phyloP scores from a whole-genome alignment of 2,888 invertebrate species.

The Nesidiocoris tenuis region DNA sequence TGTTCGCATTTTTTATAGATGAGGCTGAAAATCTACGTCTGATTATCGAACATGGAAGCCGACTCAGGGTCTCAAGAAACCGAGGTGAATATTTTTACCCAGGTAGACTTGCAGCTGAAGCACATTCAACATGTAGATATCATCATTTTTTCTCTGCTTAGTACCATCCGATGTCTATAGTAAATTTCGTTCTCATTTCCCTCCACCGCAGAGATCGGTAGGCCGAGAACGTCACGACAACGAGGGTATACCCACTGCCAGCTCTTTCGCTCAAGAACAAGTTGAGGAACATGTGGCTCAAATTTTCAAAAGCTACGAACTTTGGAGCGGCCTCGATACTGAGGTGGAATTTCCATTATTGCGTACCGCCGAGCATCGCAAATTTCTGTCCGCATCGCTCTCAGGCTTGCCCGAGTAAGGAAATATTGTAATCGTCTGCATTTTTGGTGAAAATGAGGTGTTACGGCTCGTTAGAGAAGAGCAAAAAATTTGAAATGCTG shows the following conservation, averaged over 20 bases:
- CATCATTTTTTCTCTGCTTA: too few relatives aligned
- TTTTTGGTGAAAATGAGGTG: not conserved
- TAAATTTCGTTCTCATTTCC: too few relatives aligned
- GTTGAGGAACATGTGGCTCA: constrained; percentile 33
- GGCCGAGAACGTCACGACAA: constrained; percentile 29
- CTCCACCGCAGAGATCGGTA: not conserved
- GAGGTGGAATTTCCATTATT: constrained; percentile 40
- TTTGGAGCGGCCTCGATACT: constrained; percentile 25
- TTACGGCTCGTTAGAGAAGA: not conserved
- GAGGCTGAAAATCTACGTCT: too few relatives aligned
- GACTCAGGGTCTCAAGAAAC: not conserved
- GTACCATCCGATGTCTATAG: too few relatives aligned
- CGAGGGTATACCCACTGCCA: constrained; percentile 37
- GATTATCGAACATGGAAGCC: not conserved
- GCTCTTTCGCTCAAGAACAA: constrained; percentile 39
- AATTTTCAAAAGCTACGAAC: constrained; percentile 38
- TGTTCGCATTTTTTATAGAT: too few relatives aligned
- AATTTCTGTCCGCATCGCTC: not conserved
- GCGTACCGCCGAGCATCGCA: not conserved
- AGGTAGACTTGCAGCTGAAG: not conserved
- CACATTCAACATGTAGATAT: too few relatives aligned
- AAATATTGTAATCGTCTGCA: not conserved
- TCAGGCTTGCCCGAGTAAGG: not conserved
- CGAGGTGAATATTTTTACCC: not conserved
- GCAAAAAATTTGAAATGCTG: too few relatives aligned